Conservation (phyloP, 2,888 invertebrate genomes). For the Meghimatium bilineatum region DNA sequence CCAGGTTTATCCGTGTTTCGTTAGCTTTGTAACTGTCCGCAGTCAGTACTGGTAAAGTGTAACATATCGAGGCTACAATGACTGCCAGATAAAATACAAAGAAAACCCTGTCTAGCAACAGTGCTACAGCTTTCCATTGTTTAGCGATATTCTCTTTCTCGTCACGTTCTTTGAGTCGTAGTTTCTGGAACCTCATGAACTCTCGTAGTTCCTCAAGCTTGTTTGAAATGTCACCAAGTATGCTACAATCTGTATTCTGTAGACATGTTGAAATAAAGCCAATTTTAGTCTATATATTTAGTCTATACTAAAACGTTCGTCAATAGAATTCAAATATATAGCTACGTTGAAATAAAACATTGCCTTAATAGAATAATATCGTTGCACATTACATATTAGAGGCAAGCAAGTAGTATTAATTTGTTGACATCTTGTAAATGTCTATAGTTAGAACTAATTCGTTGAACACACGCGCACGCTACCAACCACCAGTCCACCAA, state of each 20-base stretch:
- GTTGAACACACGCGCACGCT: too few species aligned
- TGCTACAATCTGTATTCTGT: slow-evolving; percentile 17
- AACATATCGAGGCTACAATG: slow-evolving; percentile 69
- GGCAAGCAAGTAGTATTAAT: too few species aligned
- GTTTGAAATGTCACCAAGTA: slow-evolving; percentile 60
- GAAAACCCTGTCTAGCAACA: slow-evolving; percentile 74
- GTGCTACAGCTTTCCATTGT: slow-evolving; percentile 75
- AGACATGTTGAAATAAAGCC: too few species aligned
- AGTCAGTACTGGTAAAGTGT: slow-evolving; percentile 59
- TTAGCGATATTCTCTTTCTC: slow-evolving; percentile 67
- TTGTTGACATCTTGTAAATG: too few species aligned
- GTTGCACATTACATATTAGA: too few species aligned
- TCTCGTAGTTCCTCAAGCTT: slow-evolving; percentile 65
- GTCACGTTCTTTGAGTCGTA: slow-evolving; percentile 70
- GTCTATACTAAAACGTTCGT: too few species aligned
- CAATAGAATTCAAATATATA: too few species aligned
- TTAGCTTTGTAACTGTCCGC: background rate
- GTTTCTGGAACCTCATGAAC: slow-evolving; percentile 62
- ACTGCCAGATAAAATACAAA: slow-evolving; percentile 72
- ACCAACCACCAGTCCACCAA: too few species aligned
- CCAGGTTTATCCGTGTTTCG: background rate
- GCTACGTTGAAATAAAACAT: too few species aligned
- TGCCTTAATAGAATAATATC: too few species aligned
- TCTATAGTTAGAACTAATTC: too few species aligned
- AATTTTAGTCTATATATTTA: too few species aligned